These are phyloP conservation scores for Plectrocnemia conspersa DNA, from an alignment of 1,140 invertebrate genomes.

Conservation along the genomic window DNA sequence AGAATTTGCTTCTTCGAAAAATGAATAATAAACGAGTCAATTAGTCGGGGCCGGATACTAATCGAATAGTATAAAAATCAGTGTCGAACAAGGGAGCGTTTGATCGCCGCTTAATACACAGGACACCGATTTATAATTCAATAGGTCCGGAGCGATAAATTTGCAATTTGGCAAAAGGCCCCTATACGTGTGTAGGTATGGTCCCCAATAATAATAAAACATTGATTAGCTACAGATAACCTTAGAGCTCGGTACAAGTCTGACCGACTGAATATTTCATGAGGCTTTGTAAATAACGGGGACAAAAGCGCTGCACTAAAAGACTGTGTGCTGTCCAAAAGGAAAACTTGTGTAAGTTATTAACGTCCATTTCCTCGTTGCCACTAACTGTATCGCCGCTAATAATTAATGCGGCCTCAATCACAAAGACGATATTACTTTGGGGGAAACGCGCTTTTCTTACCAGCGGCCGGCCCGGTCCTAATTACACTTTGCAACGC, in stretches of 20 bases:
- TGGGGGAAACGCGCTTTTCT: too few relatives aligned
- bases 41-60: too few relatives aligned
- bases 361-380: constrained; percentile 42
- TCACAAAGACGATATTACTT: constrained; percentile 48
- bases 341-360: constrained; percentile 40
- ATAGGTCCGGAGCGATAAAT: constrained; percentile 22
- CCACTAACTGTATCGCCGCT: constrained; percentile 44
- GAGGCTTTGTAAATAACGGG: constrained; percentile 27
- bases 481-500: too few relatives aligned
- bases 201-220: constrained; percentile 29
- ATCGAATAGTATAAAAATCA: too few relatives aligned
- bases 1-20: too few relatives aligned
- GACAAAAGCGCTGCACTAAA: constrained; percentile 30
- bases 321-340: constrained; percentile 39
- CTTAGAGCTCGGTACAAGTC: constrained; percentile 15
- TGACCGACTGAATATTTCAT: constrained; percentile 23
- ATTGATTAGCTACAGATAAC: constrained; percentile 28
- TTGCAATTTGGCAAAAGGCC: constrained; percentile 25
- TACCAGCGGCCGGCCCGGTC: too few relatives aligned
- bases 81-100: too few relatives aligned
- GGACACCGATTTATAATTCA: too few relatives aligned
- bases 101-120: too few relatives aligned
- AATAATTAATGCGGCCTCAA: constrained; percentile 54
- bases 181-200: constrained; percentile 10
- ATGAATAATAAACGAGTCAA: constrained; percentile 27